phyloP scores from a whole-genome alignment of 2,113 vertebrate species.

The Chloropsis hardwickii region DNA sequence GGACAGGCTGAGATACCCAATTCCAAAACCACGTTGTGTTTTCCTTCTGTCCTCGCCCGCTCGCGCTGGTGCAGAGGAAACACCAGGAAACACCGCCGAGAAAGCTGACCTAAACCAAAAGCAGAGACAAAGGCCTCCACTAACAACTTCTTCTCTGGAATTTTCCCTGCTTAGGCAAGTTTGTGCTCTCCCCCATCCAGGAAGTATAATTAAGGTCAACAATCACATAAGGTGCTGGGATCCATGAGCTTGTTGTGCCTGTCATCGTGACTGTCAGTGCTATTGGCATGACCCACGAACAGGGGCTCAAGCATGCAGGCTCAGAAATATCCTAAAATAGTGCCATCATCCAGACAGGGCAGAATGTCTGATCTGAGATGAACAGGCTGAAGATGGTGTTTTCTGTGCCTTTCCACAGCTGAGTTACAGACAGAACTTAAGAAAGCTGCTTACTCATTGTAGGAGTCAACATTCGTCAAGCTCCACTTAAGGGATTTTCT shows the following conservation, averaged over 20 bases:
- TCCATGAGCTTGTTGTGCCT: not conserved
- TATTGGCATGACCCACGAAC: not conserved
- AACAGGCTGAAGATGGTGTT: not conserved
- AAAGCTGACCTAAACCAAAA: not conserved
- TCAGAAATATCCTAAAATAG: not conserved
- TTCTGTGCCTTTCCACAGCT: not conserved
- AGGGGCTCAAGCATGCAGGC: not conserved
- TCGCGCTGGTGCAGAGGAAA: not conserved
- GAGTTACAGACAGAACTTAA: not conserved
- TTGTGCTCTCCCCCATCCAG: not conserved
- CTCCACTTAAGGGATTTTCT: conserved; percentile 67
- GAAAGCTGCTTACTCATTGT: conserved; percentile 61
- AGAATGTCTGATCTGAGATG: not conserved
- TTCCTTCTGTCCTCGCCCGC: not conserved
- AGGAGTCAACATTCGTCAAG: conserved; percentile 42
- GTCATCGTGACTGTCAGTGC: not conserved
- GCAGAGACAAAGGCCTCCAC: not conserved
- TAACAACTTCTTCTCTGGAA: conserved; percentile 17
- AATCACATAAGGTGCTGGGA: not conserved
- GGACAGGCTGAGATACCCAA: not conserved
- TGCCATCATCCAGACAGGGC: not conserved
- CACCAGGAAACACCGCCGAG: not conserved
- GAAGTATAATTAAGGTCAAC: conserved; percentile 35
- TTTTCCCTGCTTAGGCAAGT: conserved; percentile 19
- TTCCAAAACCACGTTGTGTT: not conserved